Base-by-base conservation (phyloP, 2,888 invertebrate species). In the Andrena bucephala region DNA sequence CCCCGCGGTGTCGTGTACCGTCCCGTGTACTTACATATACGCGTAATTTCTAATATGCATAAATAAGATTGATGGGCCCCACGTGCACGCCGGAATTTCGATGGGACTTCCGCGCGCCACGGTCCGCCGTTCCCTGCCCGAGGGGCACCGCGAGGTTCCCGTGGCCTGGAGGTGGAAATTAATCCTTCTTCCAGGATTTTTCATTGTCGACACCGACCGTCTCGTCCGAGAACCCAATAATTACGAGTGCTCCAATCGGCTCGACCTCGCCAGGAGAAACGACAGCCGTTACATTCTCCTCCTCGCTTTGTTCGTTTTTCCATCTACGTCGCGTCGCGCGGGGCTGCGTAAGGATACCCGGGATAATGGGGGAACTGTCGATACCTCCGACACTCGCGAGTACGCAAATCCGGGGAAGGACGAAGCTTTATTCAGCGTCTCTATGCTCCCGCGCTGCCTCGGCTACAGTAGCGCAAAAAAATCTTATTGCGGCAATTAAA, bases 151-250 rank as follows among this genome's bases (percentile, higher is more conserved):
- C 27, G 8, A 20, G 75, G 33, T 29, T 6, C 20, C 52, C 31
- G 67, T 60, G 13, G 57, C 81, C 82, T 68, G 62, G 68, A 83
- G 82, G 76, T 84, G 84, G 81, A 83, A 83, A 90, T 91, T 89
- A 91, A 89, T 90, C 87, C 89, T 85, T 85, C 81, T 81, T 66
- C 69, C 63, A 71, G 81, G 63, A 89, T 89, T 90, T 89, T 91
- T 91, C 88, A 87, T 87, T 87, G 87, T 87, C 89, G 87, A 84
- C 87, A 84, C 73, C 84, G 85, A 79, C 48, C 83, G 85, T 76
- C 77, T 50, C 83, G 79, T 73, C 76, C 76, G 70, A 66, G 20
- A 81, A 85, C 84, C 74, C 84, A 87, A 83, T 89, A 90, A 91
- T 91, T 91, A 91, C 84, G 76, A 62, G 79, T 76, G 52, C 77